These are phyloP conservation scores for Scomber japonicus DNA, from an alignment of 2,113 vertebrate species.

Conservation along the genomic window DNA sequence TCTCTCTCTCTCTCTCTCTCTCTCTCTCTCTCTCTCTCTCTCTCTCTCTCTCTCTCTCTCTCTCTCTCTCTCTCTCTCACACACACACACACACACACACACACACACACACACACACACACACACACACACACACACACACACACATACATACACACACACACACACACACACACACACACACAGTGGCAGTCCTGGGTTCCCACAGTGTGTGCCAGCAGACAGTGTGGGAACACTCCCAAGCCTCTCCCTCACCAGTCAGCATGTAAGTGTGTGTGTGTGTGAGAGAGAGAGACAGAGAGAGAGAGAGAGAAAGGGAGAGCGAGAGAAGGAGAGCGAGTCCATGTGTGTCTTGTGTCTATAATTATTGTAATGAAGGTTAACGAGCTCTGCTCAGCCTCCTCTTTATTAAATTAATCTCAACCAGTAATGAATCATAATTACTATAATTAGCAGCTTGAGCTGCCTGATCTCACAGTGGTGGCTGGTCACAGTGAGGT, in stretches of 20 bases:
- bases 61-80: neutral
- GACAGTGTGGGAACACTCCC: slow-evolving; percentile 26
- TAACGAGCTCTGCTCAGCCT: slow-evolving; percentile 90
- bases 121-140: slow-evolving; percentile 11
- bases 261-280: neutral
- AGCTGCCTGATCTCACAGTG: slow-evolving; percentile 72
- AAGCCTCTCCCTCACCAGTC: slow-evolving; percentile 10
- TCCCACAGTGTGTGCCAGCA: slow-evolving; percentile 23
- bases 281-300: slow-evolving; percentile 33
- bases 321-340: slow-evolving; percentile 44
- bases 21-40: neutral
- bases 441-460: slow-evolving; percentile 94
- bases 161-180: slow-evolving; percentile 1
- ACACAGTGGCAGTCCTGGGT: neutral
- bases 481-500: slow-evolving; percentile 50
- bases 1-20: too few species aligned
- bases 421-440: slow-evolving; percentile 93
- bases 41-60: too few species aligned
- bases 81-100: neutral
- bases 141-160: slow-evolving; percentile 29
- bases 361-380: slow-evolving; percentile 96
- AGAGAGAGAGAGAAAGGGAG: slow-evolving; percentile 65
- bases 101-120: neutral
- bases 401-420: slow-evolving; percentile 96
- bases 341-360: slow-evolving; percentile 79